Conservation (phyloP, 2,888 invertebrate species). For the Hoplodrina ambigua region DNA sequence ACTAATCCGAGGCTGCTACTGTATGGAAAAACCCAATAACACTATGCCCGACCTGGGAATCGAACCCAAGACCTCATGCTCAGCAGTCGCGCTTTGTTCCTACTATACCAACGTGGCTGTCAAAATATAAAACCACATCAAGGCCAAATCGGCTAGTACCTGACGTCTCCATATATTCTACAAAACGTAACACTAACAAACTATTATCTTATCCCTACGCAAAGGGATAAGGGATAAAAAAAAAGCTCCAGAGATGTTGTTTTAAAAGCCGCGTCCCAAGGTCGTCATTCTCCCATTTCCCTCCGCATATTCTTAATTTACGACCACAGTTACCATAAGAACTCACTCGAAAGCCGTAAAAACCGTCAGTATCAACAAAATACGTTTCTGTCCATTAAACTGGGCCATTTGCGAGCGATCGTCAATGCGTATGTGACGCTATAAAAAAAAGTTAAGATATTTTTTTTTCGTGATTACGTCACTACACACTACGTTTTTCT, state of each 20-base stretch:
- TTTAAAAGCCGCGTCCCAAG: slow-evolving; percentile 57
- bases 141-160: background rate
- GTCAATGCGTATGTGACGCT: slow-evolving; percentile 68
- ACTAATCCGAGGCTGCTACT: too few species aligned
- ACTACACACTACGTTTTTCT: slow-evolving; percentile 1
- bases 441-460: slow-evolving; percentile 62
- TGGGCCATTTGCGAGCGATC: slow-evolving; percentile 61
- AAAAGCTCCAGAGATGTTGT: slow-evolving; percentile 46
- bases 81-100: too few species aligned
- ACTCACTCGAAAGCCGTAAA: slow-evolving; percentile 69
- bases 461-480: slow-evolving; percentile 41
- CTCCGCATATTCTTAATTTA: slow-evolving; percentile 67
- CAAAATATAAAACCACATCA: background rate
- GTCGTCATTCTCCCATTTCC: slow-evolving; percentile 56
- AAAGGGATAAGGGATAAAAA: slow-evolving; percentile 18
- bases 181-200: slow-evolving; percentile 22
- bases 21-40: too few species aligned
- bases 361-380: slow-evolving; percentile 66
- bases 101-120: too few species aligned
- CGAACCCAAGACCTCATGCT: too few species aligned
- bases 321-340: slow-evolving; percentile 65
- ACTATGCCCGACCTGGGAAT: too few species aligned
- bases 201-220: slow-evolving; percentile 24
- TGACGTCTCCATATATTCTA: background rate
- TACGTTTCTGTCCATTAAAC: slow-evolving; percentile 70